Base-by-base conservation (phyloP, 2,888 invertebrate species). In the Hetaerina titia region DNA sequence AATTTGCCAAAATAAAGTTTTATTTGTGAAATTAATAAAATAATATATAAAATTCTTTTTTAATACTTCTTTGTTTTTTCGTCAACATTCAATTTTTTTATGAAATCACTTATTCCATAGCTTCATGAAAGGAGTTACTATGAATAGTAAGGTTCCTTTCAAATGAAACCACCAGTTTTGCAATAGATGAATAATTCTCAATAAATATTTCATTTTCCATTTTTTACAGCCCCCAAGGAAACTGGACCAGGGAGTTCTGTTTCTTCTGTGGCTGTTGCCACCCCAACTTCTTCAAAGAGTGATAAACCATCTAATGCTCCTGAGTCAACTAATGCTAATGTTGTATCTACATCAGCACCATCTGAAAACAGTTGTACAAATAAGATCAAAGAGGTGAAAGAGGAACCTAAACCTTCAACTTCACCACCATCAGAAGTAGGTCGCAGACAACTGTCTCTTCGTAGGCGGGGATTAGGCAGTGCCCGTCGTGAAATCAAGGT, bases 401-500 rank as follows among this genome's bases (percentile, higher is more conserved):
- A 64, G 56, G 74, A 92, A 19, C 22, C 69, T 56, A 64, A 92
- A n/a, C 69, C 92, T 69, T 2, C 15, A 7, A 31, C 31, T 31
- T 17, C 69, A n/a, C 89, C 89, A 89, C 90, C 90, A 19, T 92
- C 92, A 22, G 92, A 92, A 74, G 56, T 92, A 15, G 92, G 92
- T 7, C 69, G 92, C 15, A 25, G 92, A n/a, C 56, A 31, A 22
- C 69, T 92, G 15, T 92, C 92, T 22, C 74, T 92, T n/a, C 92
- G 92, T 92, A 31, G 92, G 56, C 45, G 92, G 4, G 92, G 92
- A 69, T 56, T 92, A 22, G 92, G 92, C 9, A 92, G 69, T 56
- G 11, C 69, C 69, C 92, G 92, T 56, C 92, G 92, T 0, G 92
- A 92, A 56, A 69, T 92, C 56, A 92, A 92, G 92, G 92, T 92